These are phyloP conservation scores for Campoletis sonorensis DNA, from an alignment of 1,140 invertebrate species.

Conservation along the genomic window DNA sequence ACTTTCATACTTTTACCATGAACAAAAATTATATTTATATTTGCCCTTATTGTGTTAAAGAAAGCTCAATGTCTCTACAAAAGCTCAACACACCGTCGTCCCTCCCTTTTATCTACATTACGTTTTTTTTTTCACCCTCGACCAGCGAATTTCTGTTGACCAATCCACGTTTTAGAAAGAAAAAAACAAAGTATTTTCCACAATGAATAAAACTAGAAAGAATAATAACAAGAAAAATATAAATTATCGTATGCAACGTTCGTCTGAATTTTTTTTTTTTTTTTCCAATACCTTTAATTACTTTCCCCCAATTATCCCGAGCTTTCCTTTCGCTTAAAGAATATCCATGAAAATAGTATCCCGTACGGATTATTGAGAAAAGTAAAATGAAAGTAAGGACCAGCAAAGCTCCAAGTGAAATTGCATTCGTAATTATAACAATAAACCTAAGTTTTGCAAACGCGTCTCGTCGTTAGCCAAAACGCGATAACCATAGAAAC, in stretches of 20 bases:
- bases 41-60: slow-evolving; percentile 11
- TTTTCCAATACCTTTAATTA: slow-evolving; percentile 26
- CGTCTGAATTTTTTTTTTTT: slow-evolving; percentile 17
- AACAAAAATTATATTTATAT: not conserved
- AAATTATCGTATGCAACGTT: slow-evolving; percentile 1
- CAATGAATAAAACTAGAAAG: not conserved
- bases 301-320: slow-evolving; percentile 1
- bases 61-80: slow-evolving; percentile 30
- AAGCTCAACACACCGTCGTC: slow-evolving; percentile 31
- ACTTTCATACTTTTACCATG: not conserved
- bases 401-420: slow-evolving; percentile 54
- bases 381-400: slow-evolving; percentile 26
- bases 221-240: not conserved
- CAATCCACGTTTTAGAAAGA: not conserved
- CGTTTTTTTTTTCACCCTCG: not conserved
- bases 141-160: slow-evolving; percentile 2
- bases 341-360: slow-evolving; percentile 20
- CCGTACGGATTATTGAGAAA: slow-evolving; percentile 29
- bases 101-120: not conserved
- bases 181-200: not conserved
- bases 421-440: slow-evolving; percentile 68
- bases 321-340: not conserved
- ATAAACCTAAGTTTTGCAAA: slow-evolving; percentile 70
- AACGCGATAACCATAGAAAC: slow-evolving; percentile 65
- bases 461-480: slow-evolving; percentile 63